phyloP scores from a whole-genome alignment of 1,140 invertebrate species.

The Spodoptera frugiperda region DNA sequence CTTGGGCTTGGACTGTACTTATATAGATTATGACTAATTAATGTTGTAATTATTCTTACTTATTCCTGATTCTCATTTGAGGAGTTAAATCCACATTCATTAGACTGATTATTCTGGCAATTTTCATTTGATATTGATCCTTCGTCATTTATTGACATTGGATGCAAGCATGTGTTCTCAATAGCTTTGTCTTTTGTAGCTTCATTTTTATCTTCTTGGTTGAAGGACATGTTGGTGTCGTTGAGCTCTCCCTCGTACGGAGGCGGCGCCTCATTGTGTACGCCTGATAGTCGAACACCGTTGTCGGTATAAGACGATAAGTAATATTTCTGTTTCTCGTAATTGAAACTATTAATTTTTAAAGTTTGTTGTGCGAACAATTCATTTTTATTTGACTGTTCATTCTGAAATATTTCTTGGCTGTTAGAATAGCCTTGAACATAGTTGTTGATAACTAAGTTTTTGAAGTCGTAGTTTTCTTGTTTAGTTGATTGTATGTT shows the following conservation, averaged over 20 bases:
- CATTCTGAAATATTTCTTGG: constrained; percentile 52
- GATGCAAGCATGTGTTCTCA: constrained; percentile 15
- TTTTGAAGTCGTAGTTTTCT: constrained; percentile 71
- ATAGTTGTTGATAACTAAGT: constrained; percentile 65
- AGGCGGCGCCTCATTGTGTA: constrained; percentile 35
- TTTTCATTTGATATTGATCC: constrained; percentile 27
- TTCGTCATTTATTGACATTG: constrained; percentile 20
- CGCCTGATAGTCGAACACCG: constrained; percentile 11
- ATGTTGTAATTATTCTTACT: neutral
- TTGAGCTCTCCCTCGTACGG: neutral
- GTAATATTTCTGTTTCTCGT: constrained; percentile 60
- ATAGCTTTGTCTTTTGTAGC: constrained; percentile 35
- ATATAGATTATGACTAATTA: constrained; percentile 17
- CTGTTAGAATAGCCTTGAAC: constrained; percentile 56
- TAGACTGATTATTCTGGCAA: constrained; percentile 22
- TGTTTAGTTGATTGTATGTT: constrained; percentile 50
- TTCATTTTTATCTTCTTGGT: constrained; percentile 45
- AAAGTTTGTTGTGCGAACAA: constrained; percentile 50
- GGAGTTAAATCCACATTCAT: constrained; percentile 28
- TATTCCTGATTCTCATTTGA: constrained; percentile 29
- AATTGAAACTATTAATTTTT: constrained; percentile 54
- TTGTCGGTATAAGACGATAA: constrained; percentile 50
- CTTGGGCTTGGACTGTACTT: neutral
- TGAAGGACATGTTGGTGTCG: constrained; percentile 29
- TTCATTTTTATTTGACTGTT: constrained; percentile 54